Evolutionary conservation across 1,140 invertebrate genomes (phyloP).

Genomic region (Ridgeia piscesae): DNA sequence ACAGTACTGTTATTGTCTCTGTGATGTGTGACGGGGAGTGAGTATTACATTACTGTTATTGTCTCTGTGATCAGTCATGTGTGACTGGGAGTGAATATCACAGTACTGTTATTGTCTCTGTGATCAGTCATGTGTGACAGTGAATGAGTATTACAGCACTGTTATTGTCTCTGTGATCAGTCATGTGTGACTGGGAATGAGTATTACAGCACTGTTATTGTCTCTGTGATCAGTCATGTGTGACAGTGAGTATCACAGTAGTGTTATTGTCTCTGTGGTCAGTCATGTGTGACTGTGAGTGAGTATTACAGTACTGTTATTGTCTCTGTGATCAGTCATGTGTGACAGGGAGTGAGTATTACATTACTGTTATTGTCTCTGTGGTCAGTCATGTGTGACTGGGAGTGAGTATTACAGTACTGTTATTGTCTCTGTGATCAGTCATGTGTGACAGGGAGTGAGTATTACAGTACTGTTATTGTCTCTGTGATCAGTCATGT

Average conservation of each 20-base stretch:
- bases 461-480: constrained; percentile 12
- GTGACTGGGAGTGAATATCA: constrained; percentile 12
- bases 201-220: constrained; percentile 12
- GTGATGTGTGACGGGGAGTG: neutral
- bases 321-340: no score
- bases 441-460: neutral
- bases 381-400: neutral
- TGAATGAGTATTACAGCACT: constrained; percentile 12
- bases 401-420: constrained; percentile 15
- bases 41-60: constrained; percentile 9
- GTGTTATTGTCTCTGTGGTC: no score
- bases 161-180: neutral
- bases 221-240: no score
- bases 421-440: neutral
- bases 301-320: constrained; percentile 14
- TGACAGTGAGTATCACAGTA: constrained; percentile 40
- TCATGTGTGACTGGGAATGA: neutral
- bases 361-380: no score
- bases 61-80: no score
- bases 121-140: neutral
- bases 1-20: constrained; percentile 31
- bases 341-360: constrained; percentile 8
- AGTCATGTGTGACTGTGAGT: neutral
- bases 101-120: neutral
- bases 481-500: no score